Conservation (phyloP, 1,140 invertebrate genomes). For the Thaumatotibia leucotreta region DNA sequence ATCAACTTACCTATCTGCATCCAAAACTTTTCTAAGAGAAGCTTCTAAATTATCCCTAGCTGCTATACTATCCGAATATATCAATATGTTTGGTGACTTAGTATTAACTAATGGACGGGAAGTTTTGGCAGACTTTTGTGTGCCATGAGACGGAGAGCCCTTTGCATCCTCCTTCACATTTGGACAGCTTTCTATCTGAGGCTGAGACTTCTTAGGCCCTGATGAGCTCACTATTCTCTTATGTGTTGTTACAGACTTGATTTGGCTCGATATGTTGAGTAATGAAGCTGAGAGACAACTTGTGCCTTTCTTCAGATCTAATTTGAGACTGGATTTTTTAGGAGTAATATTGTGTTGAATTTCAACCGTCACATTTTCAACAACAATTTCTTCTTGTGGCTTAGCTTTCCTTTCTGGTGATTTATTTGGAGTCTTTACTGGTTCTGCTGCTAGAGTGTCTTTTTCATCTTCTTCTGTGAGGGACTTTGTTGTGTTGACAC, state of each 20-base stretch:
- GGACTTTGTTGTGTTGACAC: slow-evolving; percentile 61
- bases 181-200: slow-evolving; percentile 33
- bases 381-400: slow-evolving; percentile 39
- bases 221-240: slow-evolving; percentile 64
- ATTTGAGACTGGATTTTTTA: slow-evolving; percentile 65
- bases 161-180: slow-evolving; percentile 37
- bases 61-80: slow-evolving; percentile 87
- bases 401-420: slow-evolving; percentile 28
- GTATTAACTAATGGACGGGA: slow-evolving; percentile 73
- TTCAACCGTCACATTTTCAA: slow-evolving; percentile 68
- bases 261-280: slow-evolving; percentile 71
- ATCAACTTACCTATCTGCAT: slow-evolving; percentile 80
- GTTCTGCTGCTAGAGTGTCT: slow-evolving; percentile 22
- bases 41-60: slow-evolving; percentile 84
- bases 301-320: slow-evolving; percentile 62
- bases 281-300: slow-evolving; percentile 59
- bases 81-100: slow-evolving; percentile 89
- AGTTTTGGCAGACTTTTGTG: slow-evolving; percentile 58
- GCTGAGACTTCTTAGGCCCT: slow-evolving; percentile 44
- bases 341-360: slow-evolving; percentile 69
- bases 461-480: slow-evolving; percentile 40
- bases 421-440: slow-evolving; percentile 25
- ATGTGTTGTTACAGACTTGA: slow-evolving; percentile 69
- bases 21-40: slow-evolving; percentile 82
- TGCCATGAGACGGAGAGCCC: slow-evolving; percentile 41